These are phyloP conservation scores for Molanna angustata DNA, from an alignment of 2,888 invertebrate species.

Conservation along the genomic window DNA sequence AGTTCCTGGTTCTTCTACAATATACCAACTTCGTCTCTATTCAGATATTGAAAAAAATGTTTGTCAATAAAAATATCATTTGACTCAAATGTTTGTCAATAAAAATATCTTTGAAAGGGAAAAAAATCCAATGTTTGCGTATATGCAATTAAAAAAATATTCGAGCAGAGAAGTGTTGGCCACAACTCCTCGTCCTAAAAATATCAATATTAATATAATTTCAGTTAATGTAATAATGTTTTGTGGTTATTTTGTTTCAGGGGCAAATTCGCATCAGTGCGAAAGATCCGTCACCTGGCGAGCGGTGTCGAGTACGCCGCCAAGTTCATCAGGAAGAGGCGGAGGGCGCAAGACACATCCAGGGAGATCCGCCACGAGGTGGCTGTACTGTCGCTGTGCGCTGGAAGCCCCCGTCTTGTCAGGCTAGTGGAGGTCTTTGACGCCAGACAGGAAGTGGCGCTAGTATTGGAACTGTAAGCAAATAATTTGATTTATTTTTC, in stretches of 20 bases:
- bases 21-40: no score
- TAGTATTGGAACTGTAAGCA: constrained; percentile 86
- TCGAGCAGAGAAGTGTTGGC: no score
- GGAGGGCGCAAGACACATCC: constrained; percentile 80
- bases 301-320: constrained; percentile 92
- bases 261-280: constrained; percentile 95
- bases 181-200: no score
- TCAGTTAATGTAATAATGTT: no score
- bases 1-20: no score
- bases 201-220: no score
- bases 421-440: constrained; percentile 74
- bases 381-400: constrained; percentile 84
- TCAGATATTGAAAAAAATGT: no score
- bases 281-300: constrained; percentile 82
- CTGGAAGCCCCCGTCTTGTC: constrained; percentile 81
- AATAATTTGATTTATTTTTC: constrained; percentile 5
- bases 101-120: no score
- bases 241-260: constrained; percentile 58
- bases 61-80: no score
- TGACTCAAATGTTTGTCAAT: no score
- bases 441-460: constrained; percentile 49
- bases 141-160: no score
- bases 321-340: constrained; percentile 89
- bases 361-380: constrained; percentile 93
- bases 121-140: no score